Evolutionary conservation across 2,113 vertebrate genomes (phyloP).

Genomic region (Tor tambroides): DNA sequence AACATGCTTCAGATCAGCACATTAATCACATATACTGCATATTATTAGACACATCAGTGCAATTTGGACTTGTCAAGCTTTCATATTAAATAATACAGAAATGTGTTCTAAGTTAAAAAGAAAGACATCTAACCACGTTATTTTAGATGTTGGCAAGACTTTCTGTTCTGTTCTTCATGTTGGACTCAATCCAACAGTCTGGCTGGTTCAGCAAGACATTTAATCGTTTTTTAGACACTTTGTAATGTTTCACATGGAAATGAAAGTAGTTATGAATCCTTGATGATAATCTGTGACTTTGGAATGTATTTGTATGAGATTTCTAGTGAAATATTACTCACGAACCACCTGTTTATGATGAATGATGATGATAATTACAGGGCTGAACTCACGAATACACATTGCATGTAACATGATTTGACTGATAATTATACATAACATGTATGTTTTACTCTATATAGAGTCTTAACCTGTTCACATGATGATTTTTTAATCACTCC

Average conservation of each 20-base stretch:
- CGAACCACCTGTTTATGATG: neutral
- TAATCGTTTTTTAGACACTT: neutral
- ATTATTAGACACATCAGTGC: neutral
- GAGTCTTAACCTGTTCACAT: too few relatives aligned
- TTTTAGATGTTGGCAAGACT: neutral
- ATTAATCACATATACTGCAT: neutral
- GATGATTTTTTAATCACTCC: too few relatives aligned
- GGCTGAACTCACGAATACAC: neutral
- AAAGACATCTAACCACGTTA: neutral
- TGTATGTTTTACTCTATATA: neutral
- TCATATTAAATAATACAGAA: neutral
- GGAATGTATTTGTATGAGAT: neutral
- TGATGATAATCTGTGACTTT: neutral
- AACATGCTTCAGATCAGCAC: neutral
- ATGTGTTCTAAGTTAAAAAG: too few relatives aligned
- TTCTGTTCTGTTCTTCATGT: neutral
- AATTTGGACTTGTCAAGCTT: neutral
- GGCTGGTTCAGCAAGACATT: neutral
- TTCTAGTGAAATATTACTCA: neutral
- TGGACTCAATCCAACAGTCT: neutral
- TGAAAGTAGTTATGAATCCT: neutral
- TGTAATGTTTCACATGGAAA: neutral
- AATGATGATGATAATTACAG: neutral
- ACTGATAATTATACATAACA: neutral
- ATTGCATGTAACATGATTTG: neutral